phyloP scores from a whole-genome alignment of 1,140 invertebrate species.

The Drosophila kohkoa region DNA sequence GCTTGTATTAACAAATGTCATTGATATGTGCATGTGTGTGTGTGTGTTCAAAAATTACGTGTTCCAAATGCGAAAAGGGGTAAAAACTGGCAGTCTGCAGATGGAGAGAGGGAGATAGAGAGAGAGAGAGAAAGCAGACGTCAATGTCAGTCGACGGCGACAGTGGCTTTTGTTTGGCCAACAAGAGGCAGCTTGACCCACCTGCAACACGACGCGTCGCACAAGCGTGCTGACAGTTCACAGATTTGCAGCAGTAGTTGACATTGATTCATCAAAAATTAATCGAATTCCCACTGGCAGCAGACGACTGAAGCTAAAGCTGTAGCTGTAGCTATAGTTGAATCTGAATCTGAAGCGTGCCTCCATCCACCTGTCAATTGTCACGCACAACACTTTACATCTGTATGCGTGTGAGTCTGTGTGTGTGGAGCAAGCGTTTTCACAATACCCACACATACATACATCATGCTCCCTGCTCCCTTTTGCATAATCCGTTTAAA shows the following conservation, averaged over 20 bases:
- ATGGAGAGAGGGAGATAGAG: no score
- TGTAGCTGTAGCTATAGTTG: not conserved
- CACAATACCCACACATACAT: conserved; percentile 10
- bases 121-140: not conserved
- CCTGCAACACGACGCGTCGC: not conserved
- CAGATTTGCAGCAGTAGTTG: conserved; percentile 80
- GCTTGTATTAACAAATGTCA: conserved; percentile 55
- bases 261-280: conserved; percentile 83
- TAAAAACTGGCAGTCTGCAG: not conserved
- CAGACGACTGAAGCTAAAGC: conserved; percentile 8
- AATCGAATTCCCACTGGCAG: conserved; percentile 70
- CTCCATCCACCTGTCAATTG: conserved; percentile 65
- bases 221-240: conserved; percentile 62
- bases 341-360: conserved; percentile 16
- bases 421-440: not conserved
- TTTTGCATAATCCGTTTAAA: conserved; percentile 70
- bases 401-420: not conserved
- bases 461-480: conserved; percentile 19
- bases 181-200: conserved; percentile 33
- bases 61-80: conserved; percentile 36
- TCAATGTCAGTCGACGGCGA: conserved; percentile 36
- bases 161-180: conserved; percentile 62
- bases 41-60: conserved; percentile 57
- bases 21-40: conserved; percentile 38
- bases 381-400: conserved; percentile 38